Evolutionary conservation across 2,888 invertebrate genomes (phyloP).

Genomic region (Barypeithes pellucidus): DNA sequence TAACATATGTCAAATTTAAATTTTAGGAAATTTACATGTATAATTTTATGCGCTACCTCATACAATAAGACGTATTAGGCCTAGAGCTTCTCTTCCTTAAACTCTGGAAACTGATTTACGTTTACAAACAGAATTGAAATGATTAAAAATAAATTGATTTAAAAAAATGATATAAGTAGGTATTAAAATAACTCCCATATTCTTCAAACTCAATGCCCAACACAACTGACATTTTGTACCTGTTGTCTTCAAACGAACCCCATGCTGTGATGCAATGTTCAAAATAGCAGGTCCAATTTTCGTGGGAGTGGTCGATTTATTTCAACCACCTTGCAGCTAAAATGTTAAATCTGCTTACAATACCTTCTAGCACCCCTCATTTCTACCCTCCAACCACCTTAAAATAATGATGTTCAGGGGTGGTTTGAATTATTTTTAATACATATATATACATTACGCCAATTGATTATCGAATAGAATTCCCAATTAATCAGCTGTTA

Average conservation of each 20-base stretch:
- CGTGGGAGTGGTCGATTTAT: slow-evolving; percentile 66
- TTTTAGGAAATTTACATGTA: too few relatives aligned
- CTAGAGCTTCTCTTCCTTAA: too few relatives aligned
- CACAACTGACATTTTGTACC: slow-evolving; percentile 54
- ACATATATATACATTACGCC: too few relatives aligned
- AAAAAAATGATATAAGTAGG: too few relatives aligned
- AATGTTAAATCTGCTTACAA: slow-evolving; percentile 64
- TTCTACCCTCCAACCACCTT: slow-evolving; percentile 41
- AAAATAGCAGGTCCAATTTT: slow-evolving; percentile 63
- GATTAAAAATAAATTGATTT: background rate
- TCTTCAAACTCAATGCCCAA: slow-evolving; percentile 30
- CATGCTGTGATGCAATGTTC: slow-evolving; percentile 64
- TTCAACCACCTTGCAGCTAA: slow-evolving; percentile 67
- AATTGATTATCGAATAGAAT: too few relatives aligned
- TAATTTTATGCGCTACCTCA: too few relatives aligned
- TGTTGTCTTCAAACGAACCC: slow-evolving; percentile 58
- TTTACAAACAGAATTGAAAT: too few relatives aligned
- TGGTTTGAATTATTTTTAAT: slow-evolving; percentile 16
- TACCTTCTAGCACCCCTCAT: slow-evolving; percentile 55
- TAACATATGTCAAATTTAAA: too few relatives aligned
- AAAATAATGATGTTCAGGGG: slow-evolving; percentile 41
- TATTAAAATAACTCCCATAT: background rate
- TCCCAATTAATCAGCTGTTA: too few relatives aligned
- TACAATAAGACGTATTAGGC: too few relatives aligned
- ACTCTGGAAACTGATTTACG: too few relatives aligned